Evolutionary conservation across 2,113 vertebrate species (phyloP).

Genomic region (Sprattus sprattus): DNA sequence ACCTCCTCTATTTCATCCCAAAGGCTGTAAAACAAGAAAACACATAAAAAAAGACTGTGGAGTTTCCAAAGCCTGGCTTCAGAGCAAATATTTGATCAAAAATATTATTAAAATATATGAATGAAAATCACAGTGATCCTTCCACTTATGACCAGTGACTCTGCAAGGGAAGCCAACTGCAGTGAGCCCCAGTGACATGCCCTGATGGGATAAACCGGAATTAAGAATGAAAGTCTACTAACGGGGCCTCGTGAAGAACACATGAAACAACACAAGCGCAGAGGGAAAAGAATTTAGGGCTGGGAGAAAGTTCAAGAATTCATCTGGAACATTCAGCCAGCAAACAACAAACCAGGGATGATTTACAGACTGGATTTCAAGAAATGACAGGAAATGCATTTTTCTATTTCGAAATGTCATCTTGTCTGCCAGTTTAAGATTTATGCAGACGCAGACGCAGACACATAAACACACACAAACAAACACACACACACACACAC

Average conservation of each 20-base stretch:
- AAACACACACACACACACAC: background rate
- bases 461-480: background rate
- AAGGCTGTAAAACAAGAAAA: background rate
- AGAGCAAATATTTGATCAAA: background rate
- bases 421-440: background rate
- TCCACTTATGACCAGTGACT: background rate
- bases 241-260: constrained; percentile 48
- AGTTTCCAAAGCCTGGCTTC: background rate
- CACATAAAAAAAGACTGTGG: background rate
- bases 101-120: background rate
- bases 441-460: too few relatives aligned
- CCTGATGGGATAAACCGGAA: background rate
- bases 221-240: background rate
- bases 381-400: background rate
- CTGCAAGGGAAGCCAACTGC: background rate
- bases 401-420: background rate
- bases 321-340: constrained; percentile 50
- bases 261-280: constrained; percentile 57
- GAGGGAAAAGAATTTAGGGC: constrained; percentile 55
- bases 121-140: background rate
- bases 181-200: background rate
- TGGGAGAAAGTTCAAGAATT: constrained; percentile 28
- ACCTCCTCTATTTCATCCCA: background rate
- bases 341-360: constrained; percentile 39
- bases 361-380: background rate